Conservation (phyloP, 2,888 invertebrate genomes). For the Epiblema foenella region DNA sequence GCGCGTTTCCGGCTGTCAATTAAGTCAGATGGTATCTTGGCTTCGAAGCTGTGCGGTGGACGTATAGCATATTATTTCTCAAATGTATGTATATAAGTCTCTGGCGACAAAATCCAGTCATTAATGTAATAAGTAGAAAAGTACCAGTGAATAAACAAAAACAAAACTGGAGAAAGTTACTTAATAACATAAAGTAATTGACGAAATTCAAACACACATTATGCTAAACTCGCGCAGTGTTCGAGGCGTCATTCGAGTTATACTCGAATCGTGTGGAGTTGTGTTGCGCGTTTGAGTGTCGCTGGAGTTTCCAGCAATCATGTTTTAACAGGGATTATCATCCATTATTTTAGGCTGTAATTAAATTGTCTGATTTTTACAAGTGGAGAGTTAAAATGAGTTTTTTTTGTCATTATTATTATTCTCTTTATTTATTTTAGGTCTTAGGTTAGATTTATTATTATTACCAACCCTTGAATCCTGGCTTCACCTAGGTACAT, state of each 20-base stretch:
- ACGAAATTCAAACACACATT: conserved; percentile 31
- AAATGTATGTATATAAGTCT: too few species aligned
- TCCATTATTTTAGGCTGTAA: background rate
- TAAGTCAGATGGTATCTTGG: too few species aligned
- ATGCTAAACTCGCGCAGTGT: conserved; percentile 24
- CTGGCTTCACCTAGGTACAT: too few species aligned
- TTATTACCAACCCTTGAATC: too few species aligned
- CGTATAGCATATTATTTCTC: too few species aligned
- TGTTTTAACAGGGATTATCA: conserved; percentile 4
- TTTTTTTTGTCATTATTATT: too few species aligned
- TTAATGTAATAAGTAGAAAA: background rate
- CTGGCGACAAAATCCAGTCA: background rate
- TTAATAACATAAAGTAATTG: conserved; percentile 29
- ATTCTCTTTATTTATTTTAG: too few species aligned
- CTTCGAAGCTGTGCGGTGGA: too few species aligned
- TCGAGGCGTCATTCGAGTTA: conserved; percentile 24
- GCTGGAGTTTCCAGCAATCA: conserved; percentile 7
- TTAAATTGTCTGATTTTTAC: background rate
- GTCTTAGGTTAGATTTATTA: too few species aligned
- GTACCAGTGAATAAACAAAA: conserved; percentile 2
- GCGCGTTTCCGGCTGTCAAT: too few species aligned
- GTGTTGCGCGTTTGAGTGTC: conserved; percentile 20
- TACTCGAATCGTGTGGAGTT: conserved; percentile 20
- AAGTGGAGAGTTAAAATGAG: background rate
- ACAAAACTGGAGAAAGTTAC: conserved; percentile 15